Base-by-base conservation (phyloP, 1,140 invertebrate genomes). In the Oreohelix idahoensis region DNA sequence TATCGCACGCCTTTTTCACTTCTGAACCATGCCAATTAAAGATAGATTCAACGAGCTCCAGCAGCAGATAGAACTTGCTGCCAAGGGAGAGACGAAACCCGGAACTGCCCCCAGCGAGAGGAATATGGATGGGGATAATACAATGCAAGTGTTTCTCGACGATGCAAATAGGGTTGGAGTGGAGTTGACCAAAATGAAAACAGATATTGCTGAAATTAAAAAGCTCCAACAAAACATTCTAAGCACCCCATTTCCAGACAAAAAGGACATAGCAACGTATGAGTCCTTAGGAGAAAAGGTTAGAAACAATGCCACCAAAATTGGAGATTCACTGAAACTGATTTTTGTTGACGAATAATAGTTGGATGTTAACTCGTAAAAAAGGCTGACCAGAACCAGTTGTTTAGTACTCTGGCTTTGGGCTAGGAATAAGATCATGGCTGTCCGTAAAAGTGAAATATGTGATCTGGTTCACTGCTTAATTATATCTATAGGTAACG, bases 31-130 rank as follows among this genome's bases (percentile, higher is more conserved):
- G 85, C 83, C 83, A 69, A 82, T 87, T 8, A 84, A 85, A 77
- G 88, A 89, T 69, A 82, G 88, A 69, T 76, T 89, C 13, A 75
- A 79, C 35, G 88, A 89, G 73, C 74, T 89, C 29, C 81, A 88
- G 32, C 49, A 78, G 17, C 83, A 86, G 38, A 79, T 82, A 1
- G 83, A 89, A 63, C 84, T 87, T 20, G 82, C 79, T 66, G 79
- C 83, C n/a, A 89, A 85, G 79, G 81, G 81, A 38, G 81, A 84
- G 26, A 83, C 84, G 80, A 83, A 85, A 58, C 71, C 81, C 29
- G 86, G 81, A 83, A 84, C 78, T 8, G 42, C 26, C 23, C 51
- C 63, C 20, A 13, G 0, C 29, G 77, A 53, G 73, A 38, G 83
- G 82, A 86, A 86, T 38, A 74, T 66, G 29, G 85, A 84, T 29